Conservation (phyloP, 1,140 invertebrate genomes). For the Pseudoatta argentina region DNA sequence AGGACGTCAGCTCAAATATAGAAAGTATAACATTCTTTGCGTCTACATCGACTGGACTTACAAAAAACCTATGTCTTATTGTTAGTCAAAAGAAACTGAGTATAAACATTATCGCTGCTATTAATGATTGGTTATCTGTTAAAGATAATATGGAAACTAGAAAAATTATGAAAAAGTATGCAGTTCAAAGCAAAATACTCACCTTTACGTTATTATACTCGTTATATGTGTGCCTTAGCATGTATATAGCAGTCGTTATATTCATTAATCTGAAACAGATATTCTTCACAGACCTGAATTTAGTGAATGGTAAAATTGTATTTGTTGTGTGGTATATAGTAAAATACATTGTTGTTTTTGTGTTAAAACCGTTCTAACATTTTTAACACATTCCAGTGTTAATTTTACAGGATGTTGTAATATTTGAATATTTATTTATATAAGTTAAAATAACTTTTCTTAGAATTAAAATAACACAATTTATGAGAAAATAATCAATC, state of each 20-base stretch:
- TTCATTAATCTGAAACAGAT: constrained; percentile 21
- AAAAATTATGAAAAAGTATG: constrained; percentile 48
- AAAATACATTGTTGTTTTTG: too few species aligned
- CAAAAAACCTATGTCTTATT: neutral
- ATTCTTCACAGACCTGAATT: constrained; percentile 11
- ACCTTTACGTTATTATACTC: neutral
- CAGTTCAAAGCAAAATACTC: neutral
- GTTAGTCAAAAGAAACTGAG: neutral
- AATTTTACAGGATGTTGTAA: too few species aligned
- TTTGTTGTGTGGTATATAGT: neutral
- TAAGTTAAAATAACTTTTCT: too few species aligned
- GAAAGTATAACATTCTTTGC: neutral
- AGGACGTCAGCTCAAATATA: neutral
- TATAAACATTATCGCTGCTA: constrained; percentile 27
- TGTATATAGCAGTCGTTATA: neutral
- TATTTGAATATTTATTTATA: too few species aligned
- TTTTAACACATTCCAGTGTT: too few species aligned
- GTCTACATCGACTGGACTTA: neutral
- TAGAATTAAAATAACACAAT: too few species aligned
- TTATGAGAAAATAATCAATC: too few species aligned
- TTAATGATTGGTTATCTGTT: constrained; percentile 42
- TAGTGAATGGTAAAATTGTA: constrained; percentile 20
- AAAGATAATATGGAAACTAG: constrained; percentile 10
- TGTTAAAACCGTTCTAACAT: too few species aligned
- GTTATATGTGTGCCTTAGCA: neutral